Percentiles rank a stretch among this genome's conserved stretches.
phyloP scores from a whole-genome alignment of 2,888 invertebrate species.

The Lasius fuliginosus region DNA sequence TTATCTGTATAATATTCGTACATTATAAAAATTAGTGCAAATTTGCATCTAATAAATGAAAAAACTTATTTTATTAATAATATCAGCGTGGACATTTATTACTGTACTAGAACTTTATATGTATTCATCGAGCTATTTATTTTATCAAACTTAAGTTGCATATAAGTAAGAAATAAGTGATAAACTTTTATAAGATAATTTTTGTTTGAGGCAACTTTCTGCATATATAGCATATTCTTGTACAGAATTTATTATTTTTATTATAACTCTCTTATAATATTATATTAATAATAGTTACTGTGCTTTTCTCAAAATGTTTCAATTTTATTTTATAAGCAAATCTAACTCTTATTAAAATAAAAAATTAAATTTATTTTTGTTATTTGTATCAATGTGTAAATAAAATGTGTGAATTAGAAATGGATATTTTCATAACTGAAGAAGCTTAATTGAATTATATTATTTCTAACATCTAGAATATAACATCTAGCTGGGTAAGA shows the following conservation, averaged over 20 bases:
- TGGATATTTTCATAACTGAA: constrained; percentile 43
- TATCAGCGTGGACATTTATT: constrained; percentile 48
- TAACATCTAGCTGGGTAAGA: neutral
- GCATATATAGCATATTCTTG: neutral
- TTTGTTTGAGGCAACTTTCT: constrained; percentile 68
- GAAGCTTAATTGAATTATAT: constrained; percentile 32
- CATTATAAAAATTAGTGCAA: constrained; percentile 55
- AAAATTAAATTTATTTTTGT: constrained; percentile 10
- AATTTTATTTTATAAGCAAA: neutral
- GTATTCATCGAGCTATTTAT: constrained; percentile 73
- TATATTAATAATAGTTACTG: constrained; percentile 10
- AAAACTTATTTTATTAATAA: constrained; percentile 57
- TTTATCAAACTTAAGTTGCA: constrained; percentile 71
- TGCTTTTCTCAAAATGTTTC: neutral
- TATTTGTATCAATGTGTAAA: constrained; percentile 40
- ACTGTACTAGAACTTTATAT: constrained; percentile 64
- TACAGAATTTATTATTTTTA: constrained; percentile 66
- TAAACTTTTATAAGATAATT: constrained; percentile 64
- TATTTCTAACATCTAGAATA: constrained; percentile 14
- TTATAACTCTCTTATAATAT: constrained; percentile 60
- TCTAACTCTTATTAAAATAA: neutral
- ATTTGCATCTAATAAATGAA: constrained; percentile 39
- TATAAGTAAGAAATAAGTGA: constrained; percentile 58
- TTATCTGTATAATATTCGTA: constrained; percentile 72
- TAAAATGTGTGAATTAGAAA: constrained; percentile 19